Conservation (phyloP, 1,140 invertebrate species). For the Bicyclus anynana region DNA sequence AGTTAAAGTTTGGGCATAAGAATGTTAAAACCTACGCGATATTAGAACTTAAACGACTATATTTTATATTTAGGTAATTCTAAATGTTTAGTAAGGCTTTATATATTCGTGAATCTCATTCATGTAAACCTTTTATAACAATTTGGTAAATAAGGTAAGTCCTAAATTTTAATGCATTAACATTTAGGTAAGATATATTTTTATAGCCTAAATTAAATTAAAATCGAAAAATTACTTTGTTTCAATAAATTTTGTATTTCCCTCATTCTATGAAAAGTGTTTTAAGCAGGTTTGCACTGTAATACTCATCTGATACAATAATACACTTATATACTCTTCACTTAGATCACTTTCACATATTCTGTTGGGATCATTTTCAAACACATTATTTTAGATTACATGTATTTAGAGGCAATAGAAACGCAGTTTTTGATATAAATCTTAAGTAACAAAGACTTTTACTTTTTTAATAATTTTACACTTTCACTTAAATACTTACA, state of each 20-base stretch:
- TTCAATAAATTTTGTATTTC: too few species aligned
- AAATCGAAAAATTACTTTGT: too few species aligned
- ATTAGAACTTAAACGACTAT: too few species aligned
- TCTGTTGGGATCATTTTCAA: neutral
- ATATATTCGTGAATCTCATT: neutral
- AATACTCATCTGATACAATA: neutral
- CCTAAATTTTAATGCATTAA: neutral
- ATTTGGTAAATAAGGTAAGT: neutral
- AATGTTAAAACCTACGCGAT: too few species aligned
- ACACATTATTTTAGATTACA: neutral
- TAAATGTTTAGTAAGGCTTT: neutral
- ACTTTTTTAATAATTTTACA: neutral
- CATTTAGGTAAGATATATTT: too few species aligned
- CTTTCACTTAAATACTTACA: neutral
- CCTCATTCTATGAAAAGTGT: neutral
- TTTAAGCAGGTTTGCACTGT: neutral
- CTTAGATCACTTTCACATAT: neutral
- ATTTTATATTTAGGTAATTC: neutral
- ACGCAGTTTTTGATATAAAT: neutral
- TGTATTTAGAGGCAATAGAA: slow-evolving; percentile 7
- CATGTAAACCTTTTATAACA: neutral
- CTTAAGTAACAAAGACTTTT: neutral
- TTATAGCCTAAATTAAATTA: too few species aligned
- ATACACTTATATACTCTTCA: neutral
- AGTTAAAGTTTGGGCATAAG: too few species aligned